phyloP scores from a whole-genome alignment of 2,888 invertebrate genomes.

The Amblyjoppa proteus region DNA sequence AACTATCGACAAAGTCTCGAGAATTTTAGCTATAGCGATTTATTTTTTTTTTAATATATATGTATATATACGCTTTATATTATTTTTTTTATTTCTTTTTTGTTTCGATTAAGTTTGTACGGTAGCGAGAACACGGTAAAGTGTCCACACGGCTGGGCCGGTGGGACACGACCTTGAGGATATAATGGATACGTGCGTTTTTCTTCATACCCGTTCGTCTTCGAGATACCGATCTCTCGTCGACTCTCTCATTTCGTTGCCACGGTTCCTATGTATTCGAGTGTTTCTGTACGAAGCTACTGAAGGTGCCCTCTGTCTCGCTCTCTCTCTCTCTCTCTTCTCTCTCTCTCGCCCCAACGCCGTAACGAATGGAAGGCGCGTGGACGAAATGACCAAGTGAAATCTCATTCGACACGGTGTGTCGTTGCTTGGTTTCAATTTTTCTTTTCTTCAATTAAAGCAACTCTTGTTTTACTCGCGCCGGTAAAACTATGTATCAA shows the following conservation, averaged over 20 bases:
- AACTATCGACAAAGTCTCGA: constrained; percentile 5
- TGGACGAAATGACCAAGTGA: constrained; percentile 43
- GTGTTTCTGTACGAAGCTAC: not conserved
- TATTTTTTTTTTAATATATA: too few relatives aligned
- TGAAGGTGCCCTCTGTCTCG: not conserved
- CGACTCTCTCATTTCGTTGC: constrained; percentile 67
- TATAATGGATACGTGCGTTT: constrained; percentile 56
- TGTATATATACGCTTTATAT: too few relatives aligned
- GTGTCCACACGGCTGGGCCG: constrained; percentile 23
- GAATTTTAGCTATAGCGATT: not conserved
- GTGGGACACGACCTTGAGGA: constrained; percentile 21
- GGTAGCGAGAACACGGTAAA: not conserved
- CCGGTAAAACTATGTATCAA: not conserved
- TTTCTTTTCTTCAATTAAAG: not conserved
- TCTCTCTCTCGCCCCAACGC: not conserved
- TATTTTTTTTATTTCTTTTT: not conserved
- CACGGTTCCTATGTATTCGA: constrained; percentile 28
- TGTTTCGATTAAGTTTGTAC: not conserved
- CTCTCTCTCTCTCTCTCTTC: not conserved
- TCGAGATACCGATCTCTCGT: constrained; percentile 70
- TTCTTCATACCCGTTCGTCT: constrained; percentile 71
- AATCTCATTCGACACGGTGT: constrained; percentile 43
- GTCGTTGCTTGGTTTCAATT: constrained; percentile 38
- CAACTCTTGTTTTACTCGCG: constrained; percentile 2
- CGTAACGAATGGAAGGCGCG: constrained; percentile 25